Evolutionary conservation across 2,113 vertebrate species (phyloP), one percentile per base, ranked within the genome.

Genomic region (Colossoma macropomum): DNA sequence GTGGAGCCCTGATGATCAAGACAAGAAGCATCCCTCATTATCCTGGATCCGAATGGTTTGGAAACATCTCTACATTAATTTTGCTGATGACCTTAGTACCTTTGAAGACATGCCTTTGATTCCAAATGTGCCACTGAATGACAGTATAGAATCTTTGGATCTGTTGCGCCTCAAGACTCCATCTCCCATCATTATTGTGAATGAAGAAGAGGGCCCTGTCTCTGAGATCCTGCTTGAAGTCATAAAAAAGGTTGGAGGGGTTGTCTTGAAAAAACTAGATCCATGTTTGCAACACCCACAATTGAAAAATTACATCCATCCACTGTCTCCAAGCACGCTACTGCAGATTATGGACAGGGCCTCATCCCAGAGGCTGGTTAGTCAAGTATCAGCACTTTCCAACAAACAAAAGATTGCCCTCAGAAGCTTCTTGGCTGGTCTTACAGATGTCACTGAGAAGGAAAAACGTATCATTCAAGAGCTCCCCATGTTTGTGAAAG

Each of bases 31-130:
- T 73, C 98, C 97, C 0, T 87, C 96, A 34, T 15, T 95, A 90
- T 94, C 95, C 38, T 99, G 98, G 98, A 90, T 99, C 63, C 97
- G 96, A 88, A 96, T 96, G 94, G 93, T 98, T 86, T 99, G 98
- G 98, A 98, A 96, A 90, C 96, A 97, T 90, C 93, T 99, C 0
- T 99, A 99, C 69, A 96, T 99, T 80, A 88, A 99, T 92, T 99
- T 98, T 94, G 86, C 97, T 79, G 96, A 97, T 87, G 97, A 99
- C 87, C 87, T 99, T 86, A 94, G 94, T 85, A 89, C 92, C 21
- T 97, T 99, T 93, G 97, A 99, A 90, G 97, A 99, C 84, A 95
- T 98, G 96, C 98, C 98, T 0, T 97, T 99, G 89, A 96, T 99
- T 78, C 98, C 98, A 75, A 95, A 93, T 90, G 93, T 91, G 16